A percentile compares a stretch with the other conserved stretches of the same genome.
phyloP scores from a whole-genome alignment of 2,797 vertebrate species.

The Crocodylus rhombifer region DNA sequence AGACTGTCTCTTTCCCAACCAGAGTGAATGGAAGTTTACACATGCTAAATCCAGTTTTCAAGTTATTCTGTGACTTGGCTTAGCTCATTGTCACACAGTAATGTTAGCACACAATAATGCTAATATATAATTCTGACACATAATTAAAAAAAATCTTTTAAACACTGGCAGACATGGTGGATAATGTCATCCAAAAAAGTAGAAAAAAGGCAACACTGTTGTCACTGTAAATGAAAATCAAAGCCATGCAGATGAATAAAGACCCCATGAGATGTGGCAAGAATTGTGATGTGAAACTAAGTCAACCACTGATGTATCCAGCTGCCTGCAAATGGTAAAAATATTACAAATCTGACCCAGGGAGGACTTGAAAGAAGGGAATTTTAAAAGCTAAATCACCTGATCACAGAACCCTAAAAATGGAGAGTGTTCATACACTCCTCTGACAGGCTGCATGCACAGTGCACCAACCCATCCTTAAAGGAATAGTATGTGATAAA shows the following conservation, averaged over 20 bases:
- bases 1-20: too few relatives aligned
- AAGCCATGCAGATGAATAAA: neutral
- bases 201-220: neutral
- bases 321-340: constrained; percentile 32
- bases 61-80: neutral
- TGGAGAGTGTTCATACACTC: neutral
- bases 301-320: neutral
- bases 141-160: neutral
- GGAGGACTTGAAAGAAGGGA: constrained; percentile 38
- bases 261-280: neutral
- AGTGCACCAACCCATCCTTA: constrained; percentile 49
- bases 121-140: neutral
- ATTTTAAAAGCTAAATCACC: constrained; percentile 57
- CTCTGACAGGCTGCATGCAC: constrained; percentile 43
- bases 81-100: neutral
- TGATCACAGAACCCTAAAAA: constrained; percentile 47
- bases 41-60: neutral
- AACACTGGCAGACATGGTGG: neutral
- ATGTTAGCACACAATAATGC: too few relatives aligned
- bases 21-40: too few relatives aligned
- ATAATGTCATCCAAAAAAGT: neutral
- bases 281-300: neutral
- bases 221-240: neutral
- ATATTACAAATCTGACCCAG: constrained; percentile 27
- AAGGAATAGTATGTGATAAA: constrained; percentile 50